A percentile compares a stretch with the other conserved stretches of the same genome.
phyloP scores from a whole-genome alignment of 2,113 vertebrate genomes.

The Engystomops pustulosus region DNA sequence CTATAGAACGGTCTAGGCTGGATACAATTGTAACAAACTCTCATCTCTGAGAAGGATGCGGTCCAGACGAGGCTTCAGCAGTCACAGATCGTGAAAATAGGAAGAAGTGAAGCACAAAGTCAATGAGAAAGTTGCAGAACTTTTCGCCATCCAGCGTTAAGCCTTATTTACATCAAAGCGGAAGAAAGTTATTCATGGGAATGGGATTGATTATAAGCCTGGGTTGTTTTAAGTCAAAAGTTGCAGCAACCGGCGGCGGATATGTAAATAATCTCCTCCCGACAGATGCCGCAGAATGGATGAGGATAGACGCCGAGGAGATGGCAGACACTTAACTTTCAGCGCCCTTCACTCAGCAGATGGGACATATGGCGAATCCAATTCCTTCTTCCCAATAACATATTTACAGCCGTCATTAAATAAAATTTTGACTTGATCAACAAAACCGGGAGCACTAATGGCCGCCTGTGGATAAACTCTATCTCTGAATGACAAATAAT shows the following conservation, averaged over 20 bases:
- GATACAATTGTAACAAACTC: too few relatives aligned
- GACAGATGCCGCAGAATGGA: slow-evolving; percentile 27
- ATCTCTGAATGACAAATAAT: slow-evolving; percentile 2
- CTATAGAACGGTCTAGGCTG: too few relatives aligned
- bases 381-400: slow-evolving; percentile 33
- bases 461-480: slow-evolving; percentile 28
- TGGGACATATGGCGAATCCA: slow-evolving; percentile 48
- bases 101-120: too few relatives aligned
- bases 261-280: slow-evolving; percentile 14
- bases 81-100: too few relatives aligned
- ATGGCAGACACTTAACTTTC: slow-evolving; percentile 47
- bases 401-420: slow-evolving; percentile 38
- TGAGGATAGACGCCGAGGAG: slow-evolving; percentile 5
- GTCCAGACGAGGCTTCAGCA: too few relatives aligned
- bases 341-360: slow-evolving; percentile 42
- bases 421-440: slow-evolving; percentile 24
- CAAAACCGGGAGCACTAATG: not conserved
- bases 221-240: slow-evolving; percentile 33
- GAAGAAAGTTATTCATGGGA: not conserved
- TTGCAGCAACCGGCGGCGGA: not conserved
- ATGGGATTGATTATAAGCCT: not conserved
- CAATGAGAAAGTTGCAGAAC: not conserved
- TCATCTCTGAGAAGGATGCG: too few relatives aligned
- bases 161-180: not conserved
- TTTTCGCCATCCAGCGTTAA: not conserved